Evolutionary conservation across 2,113 vertebrate genomes (phyloP), one percentile per base, ranked within the genome.

Genomic region (Australoheros scitulus): DNA sequence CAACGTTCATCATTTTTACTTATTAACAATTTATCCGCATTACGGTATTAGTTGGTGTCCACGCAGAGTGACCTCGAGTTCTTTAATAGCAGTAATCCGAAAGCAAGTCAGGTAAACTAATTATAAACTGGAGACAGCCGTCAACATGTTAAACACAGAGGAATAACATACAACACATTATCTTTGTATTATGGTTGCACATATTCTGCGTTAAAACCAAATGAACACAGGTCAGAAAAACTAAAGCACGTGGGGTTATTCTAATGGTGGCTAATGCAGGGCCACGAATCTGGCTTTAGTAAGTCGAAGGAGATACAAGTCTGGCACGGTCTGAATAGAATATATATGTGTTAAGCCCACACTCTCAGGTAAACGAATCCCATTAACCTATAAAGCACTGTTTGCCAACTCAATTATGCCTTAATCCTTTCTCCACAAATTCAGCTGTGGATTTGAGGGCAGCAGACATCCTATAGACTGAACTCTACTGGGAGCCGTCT

Each of bases 361-460:
- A 72, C 52, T 22, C 74, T 74, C 38, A 76, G 26, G 76, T 77
- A 74, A 84, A 84, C 74, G 50, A 91, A 93, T 92, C 88, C 85
- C 59, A 94, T 95, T 92, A 93, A 90, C 90, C 91, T 89, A 76
- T 80, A 84, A 79, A 77, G 74, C 63, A 22, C 72, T 80, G 87
- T 90, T 84, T 89, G 90, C 61, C 82, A 89, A 93, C 89, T 91
- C 84, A 92, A 88, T 94, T 93, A 94, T 84, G 68, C n/a, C 80
- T 76, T 94, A 93, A 94, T 93, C 89, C 88, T 84, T 76, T 85
- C 24, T 55, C 75, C 59, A 74, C 64, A 81, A 74, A 79, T 76
- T 77, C 26, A 87, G 61, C 61, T 47, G 72, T 76, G 84, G 76
- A 18, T 85, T 22, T 29, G 70, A 81, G 76, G 68, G 61, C 83